Percentiles rank a stretch among this genome's conserved stretches.
Evolutionary conservation across 2,113 vertebrate genomes (phyloP).

Genomic region (Lepisosteus osseus): DNA sequence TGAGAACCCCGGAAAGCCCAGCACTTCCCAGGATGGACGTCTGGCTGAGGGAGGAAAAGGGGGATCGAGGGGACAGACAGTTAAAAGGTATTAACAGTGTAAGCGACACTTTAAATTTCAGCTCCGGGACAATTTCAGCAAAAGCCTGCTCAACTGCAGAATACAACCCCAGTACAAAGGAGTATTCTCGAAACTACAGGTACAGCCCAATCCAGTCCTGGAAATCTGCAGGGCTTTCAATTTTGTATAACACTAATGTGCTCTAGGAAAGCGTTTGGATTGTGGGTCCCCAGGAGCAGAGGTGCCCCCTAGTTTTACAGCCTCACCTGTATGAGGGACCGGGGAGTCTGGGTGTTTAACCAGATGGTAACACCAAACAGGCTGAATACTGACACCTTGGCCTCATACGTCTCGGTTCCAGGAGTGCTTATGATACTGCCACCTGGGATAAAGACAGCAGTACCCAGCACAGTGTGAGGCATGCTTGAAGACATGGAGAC

Average conservation of each 20-base stretch:
- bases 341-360: slow-evolving; percentile 72
- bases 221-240: no score
- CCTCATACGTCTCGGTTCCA: slow-evolving; percentile 48
- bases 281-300: no score
- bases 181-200: no score
- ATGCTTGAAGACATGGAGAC: neutral
- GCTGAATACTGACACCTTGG: slow-evolving; percentile 57
- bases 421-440: slow-evolving; percentile 73
- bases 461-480: neutral
- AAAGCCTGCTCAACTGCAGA: no score
- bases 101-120: slow-evolving; percentile 9
- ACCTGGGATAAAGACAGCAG: slow-evolving; percentile 42
- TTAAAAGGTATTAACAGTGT: neutral
- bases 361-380: slow-evolving; percentile 73
- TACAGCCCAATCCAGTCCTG: no score
- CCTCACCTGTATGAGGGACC: slow-evolving; percentile 73
- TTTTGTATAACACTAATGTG: no score
- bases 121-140: no score
- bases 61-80: neutral
- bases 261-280: no score
- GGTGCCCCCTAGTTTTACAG: no score
- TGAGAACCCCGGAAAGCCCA: slow-evolving; percentile 77
- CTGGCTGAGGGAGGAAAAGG: slow-evolving; percentile 52
- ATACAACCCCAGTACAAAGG: no score
- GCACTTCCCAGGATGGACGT: slow-evolving; percentile 75